phyloP scores from a whole-genome alignment of 2,797 vertebrate genomes.

The Ciconia nigra region DNA sequence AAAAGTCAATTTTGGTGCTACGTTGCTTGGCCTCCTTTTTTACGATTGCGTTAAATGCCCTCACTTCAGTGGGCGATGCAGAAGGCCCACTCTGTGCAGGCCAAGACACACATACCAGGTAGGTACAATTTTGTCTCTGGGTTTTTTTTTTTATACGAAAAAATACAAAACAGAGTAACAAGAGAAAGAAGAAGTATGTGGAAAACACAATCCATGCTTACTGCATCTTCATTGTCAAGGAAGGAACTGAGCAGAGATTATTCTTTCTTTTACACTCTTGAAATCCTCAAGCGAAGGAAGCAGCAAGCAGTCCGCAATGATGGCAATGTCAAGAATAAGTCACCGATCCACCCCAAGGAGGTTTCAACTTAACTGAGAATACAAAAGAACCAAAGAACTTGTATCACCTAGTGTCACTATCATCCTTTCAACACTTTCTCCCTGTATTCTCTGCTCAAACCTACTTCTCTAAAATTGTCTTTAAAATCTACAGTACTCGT shows the following conservation, averaged over 20 bases:
- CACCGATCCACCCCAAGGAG: background rate
- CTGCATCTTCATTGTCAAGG: background rate
- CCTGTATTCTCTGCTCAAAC: background rate
- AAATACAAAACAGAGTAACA: background rate
- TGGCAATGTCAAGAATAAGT: background rate
- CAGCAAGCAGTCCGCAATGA: background rate
- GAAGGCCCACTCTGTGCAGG: background rate
- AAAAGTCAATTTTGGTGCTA: background rate
- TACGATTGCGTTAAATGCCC: background rate
- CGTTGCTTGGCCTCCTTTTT: background rate
- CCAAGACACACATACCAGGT: background rate
- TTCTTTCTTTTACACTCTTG: background rate
- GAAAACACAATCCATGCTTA: background rate
- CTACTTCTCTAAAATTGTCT: background rate
- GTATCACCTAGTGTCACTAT: background rate
- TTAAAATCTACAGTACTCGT: background rate
- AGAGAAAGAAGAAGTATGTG: background rate
- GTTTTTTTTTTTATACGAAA: background rate
- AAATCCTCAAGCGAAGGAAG: background rate
- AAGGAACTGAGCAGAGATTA: background rate
- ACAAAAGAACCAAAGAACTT: background rate
- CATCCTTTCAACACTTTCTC: background rate
- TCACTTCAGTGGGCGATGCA: background rate
- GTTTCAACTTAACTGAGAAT: background rate
- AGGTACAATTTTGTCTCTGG: background rate